Evolutionary conservation across 2,888 invertebrate genomes (phyloP).

Genomic region (Steromphala cineraria): DNA sequence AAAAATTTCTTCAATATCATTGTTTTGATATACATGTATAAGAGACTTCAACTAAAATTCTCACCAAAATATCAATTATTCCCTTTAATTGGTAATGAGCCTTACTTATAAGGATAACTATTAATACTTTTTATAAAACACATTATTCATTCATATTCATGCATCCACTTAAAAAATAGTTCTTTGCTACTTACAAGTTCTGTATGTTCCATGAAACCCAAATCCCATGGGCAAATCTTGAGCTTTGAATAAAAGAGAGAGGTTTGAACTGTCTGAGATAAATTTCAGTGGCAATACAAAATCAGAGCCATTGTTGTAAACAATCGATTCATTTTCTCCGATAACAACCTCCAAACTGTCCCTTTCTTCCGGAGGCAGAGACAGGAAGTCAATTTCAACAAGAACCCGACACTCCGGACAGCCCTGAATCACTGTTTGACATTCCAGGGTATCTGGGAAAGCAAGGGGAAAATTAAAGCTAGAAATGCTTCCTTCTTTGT

Average conservation of each 20-base stretch:
- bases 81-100: too few relatives aligned
- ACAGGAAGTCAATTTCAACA: conserved; percentile 31
- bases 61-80: too few relatives aligned
- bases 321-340: neutral
- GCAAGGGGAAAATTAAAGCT: conserved; percentile 84
- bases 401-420: conserved; percentile 82
- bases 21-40: too few relatives aligned
- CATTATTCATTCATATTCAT: too few relatives aligned
- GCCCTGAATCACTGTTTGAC: conserved; percentile 82
- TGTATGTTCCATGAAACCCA: neutral
- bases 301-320: neutral
- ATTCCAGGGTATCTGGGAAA: conserved; percentile 85
- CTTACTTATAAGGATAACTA: too few relatives aligned
- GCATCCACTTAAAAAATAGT: too few relatives aligned
- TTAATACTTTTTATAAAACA: too few relatives aligned
- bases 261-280: neutral
- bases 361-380: neutral
- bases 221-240: neutral
- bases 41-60: too few relatives aligned
- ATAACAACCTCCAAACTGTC: neutral
- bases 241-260: neutral
- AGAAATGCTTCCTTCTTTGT: conserved; percentile 79
- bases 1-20: too few relatives aligned
- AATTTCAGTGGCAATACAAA: neutral
- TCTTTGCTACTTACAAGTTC: neutral